These are phyloP conservation scores for Pilophorus perplexus DNA, from an alignment of 2,888 invertebrate species.

Conservation along the genomic window DNA sequence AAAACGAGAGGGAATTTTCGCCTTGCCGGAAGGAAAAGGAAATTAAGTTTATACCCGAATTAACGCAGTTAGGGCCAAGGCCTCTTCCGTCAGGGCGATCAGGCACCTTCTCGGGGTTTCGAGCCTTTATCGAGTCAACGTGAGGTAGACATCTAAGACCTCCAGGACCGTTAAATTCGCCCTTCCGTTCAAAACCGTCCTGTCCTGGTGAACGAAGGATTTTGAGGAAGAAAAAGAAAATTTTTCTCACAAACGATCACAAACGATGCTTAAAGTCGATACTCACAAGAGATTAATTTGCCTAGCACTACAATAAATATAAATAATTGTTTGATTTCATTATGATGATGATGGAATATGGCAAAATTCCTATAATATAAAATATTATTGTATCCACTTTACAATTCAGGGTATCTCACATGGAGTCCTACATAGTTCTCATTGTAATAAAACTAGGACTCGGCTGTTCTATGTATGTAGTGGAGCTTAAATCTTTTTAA, in stretches of 20 bases:
- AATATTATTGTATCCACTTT: no score
- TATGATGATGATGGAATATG: no score
- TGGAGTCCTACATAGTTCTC: background rate
- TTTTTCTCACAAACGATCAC: background rate
- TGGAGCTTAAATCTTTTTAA: background rate
- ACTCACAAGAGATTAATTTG: no score
- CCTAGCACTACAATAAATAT: no score
- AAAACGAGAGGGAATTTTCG: background rate
- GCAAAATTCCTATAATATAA: no score
- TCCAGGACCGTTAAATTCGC: background rate
- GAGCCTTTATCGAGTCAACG: background rate
- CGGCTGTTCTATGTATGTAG: background rate
- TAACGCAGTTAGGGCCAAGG: slow-evolving; percentile 7
- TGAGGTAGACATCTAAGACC: no score
- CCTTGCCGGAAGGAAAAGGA: background rate
- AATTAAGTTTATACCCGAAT: slow-evolving; percentile 10
- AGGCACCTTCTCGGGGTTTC: background rate
- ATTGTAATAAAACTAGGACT: background rate
- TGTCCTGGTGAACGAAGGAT: background rate
- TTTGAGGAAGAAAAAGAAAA: background rate
- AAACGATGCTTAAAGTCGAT: no score
- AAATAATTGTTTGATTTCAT: no score
- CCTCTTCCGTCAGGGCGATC: background rate
- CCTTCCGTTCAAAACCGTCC: background rate
- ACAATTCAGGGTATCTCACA: background rate